A percentile compares a stretch with the other conserved stretches of the same genome.
phyloP scores from a whole-genome alignment of 1,140 invertebrate genomes.

The Bombyx mori region ASM3026992v2 NC_085123.1:7345001-7345500 shows the following conservation, averaged over 20 bases:
- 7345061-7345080: too few relatives aligned
- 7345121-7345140: too few relatives aligned
- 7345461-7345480: background rate
- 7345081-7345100: too few relatives aligned
- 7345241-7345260: constrained; percentile 52
- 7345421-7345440: constrained; percentile 12
- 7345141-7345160: too few relatives aligned
- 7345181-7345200: too few relatives aligned
- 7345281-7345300: constrained; percentile 61
- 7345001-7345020: too few relatives aligned
- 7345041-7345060: too few relatives aligned
- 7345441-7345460: constrained; percentile 9
- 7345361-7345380: constrained; percentile 34
- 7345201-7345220: constrained; percentile 22
- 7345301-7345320: constrained; percentile 53
- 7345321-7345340: constrained; percentile 49
- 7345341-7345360: constrained; percentile 48
- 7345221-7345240: constrained; percentile 27
- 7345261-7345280: constrained; percentile 50
- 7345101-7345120: too few relatives aligned
- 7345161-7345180: too few relatives aligned
- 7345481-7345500: too few relatives aligned
- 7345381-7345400: constrained; percentile 37
- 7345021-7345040: too few relatives aligned
- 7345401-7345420: constrained; percentile 16